phyloP scores from a whole-genome alignment of 2,797 vertebrate genomes.

The Leuciscus waleckii region DNA sequence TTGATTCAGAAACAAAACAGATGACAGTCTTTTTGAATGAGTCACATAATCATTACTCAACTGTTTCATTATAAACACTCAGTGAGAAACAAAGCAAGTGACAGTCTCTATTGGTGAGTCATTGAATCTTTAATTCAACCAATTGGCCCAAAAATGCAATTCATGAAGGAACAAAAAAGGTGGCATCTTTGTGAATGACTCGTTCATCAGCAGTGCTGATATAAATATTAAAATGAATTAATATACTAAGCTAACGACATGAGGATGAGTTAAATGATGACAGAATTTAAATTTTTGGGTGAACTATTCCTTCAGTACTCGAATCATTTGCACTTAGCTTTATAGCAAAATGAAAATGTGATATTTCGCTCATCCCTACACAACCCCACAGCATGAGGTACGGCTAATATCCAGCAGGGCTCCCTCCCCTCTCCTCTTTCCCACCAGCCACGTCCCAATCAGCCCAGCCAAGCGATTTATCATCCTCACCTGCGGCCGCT shows the following conservation, averaged over 20 bases:
- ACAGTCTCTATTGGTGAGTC: background rate
- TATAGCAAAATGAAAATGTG: background rate
- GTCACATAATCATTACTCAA: background rate
- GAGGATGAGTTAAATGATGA: background rate
- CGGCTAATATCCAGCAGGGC: constrained; percentile 25
- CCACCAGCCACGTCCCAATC: constrained; percentile 56
- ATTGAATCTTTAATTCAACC: background rate
- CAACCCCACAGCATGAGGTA: constrained; percentile 11
- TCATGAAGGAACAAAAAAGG: background rate
- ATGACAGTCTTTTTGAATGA: background rate
- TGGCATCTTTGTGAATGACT: background rate
- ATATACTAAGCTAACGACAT: background rate
- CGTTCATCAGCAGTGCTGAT: background rate
- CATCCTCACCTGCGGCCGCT: constrained; percentile 66
- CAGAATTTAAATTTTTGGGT: background rate
- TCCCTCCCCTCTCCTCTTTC: constrained; percentile 15
- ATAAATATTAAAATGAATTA: background rate
- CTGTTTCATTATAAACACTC: background rate
- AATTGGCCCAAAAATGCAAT: background rate
- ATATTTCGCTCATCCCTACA: background rate
- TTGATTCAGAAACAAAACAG: background rate
- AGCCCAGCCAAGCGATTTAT: constrained; percentile 61
- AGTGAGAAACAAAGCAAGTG: background rate
- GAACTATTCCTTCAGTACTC: background rate
- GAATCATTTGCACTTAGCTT: background rate